phyloP scores from a whole-genome alignment of 2,797 vertebrate species.

The Nyctalus aviator region DNA sequence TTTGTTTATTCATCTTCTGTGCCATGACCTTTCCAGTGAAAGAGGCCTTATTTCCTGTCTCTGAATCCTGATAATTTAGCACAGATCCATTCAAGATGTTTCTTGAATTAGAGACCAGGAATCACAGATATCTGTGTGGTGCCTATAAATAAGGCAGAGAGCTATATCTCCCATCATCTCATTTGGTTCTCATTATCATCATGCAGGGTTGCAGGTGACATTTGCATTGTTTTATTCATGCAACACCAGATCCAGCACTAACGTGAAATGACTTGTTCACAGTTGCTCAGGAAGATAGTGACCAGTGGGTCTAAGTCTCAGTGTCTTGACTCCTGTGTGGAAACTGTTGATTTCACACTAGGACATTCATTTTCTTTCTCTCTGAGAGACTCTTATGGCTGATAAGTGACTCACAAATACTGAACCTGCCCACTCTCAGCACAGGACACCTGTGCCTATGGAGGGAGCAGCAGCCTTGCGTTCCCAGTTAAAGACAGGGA shows the following conservation, averaged over 20 bases:
- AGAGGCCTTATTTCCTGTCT: not conserved
- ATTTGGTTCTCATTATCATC: not conserved
- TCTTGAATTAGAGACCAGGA: not conserved
- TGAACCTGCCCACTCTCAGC: not conserved
- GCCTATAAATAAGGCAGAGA: not conserved
- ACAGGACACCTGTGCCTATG: not conserved
- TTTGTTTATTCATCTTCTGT: not conserved
- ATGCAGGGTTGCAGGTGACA: not conserved
- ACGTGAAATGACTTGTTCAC: not conserved
- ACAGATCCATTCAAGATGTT: not conserved
- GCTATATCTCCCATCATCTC: not conserved
- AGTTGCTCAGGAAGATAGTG: not conserved
- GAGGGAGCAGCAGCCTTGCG: not conserved
- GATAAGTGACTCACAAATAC: not conserved
- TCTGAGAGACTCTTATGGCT: constrained; percentile 8
- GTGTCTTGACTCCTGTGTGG: not conserved
- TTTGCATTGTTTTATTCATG: not conserved
- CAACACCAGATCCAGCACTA: not conserved
- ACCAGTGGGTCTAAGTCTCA: not conserved
- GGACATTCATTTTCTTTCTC: constrained; percentile 35
- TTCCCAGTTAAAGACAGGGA: not conserved
- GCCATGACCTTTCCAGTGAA: not conserved
- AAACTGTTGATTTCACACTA: constrained; percentile 27
- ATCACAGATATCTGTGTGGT: not conserved
- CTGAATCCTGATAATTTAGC: not conserved